Evolutionary conservation across 2,113 vertebrate species (phyloP).

Genomic region (Chrysochloris asiatica): DNA sequence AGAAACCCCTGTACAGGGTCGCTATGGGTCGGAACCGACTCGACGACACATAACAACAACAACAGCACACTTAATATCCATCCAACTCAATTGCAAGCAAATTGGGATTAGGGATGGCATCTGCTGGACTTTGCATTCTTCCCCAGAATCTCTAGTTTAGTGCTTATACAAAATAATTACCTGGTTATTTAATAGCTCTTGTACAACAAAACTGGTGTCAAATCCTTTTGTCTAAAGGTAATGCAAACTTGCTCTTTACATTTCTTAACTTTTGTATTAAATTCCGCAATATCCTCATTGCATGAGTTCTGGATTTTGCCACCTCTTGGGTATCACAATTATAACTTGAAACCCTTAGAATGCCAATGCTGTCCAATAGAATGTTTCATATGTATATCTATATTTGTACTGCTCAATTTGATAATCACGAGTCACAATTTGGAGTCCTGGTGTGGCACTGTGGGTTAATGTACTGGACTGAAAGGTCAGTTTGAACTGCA

Average conservation of each 20-base stretch:
- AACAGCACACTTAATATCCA: background rate
- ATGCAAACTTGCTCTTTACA: background rate
- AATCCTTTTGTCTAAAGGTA: background rate
- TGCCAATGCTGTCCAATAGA: background rate
- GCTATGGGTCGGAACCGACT: no score
- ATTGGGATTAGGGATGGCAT: background rate
- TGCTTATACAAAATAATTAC: background rate
- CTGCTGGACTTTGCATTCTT: background rate
- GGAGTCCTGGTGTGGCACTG: no score
- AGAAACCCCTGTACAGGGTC: no score
- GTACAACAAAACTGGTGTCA: background rate
- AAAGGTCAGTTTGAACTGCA: no score
- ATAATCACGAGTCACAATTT: constrained; percentile 2
- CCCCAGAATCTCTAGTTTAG: background rate
- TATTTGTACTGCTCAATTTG: background rate
- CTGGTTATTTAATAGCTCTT: background rate
- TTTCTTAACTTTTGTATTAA: constrained; percentile 51
- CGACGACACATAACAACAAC: no score
- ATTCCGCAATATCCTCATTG: constrained; percentile 60
- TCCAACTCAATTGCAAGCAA: background rate
- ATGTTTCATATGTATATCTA: background rate
- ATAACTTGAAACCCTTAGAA: background rate
- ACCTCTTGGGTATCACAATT: background rate
- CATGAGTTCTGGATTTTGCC: constrained; percentile 50
- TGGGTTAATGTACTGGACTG: no score